These are phyloP conservation scores for Ochropacha duplaris DNA, from an alignment of 2,888 invertebrate species.

Conservation along the genomic window DNA sequence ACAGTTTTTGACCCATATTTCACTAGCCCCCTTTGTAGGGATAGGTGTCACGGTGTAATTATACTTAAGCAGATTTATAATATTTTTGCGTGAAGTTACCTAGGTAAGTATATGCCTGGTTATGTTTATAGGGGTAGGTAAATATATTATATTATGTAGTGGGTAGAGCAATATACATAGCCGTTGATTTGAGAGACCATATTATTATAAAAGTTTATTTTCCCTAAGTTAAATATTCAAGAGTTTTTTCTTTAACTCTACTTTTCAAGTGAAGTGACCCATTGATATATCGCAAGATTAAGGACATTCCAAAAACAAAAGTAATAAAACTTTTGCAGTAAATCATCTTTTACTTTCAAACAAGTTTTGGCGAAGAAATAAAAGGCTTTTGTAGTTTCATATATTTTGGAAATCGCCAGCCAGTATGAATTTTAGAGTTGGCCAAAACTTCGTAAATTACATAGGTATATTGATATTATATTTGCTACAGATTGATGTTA, in stretches of 20 bases:
- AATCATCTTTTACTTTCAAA: not conserved
- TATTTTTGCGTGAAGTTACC: not conserved
- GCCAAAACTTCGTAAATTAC: not conserved
- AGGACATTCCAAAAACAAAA: constrained; percentile 14
- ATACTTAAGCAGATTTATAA: constrained; percentile 19
- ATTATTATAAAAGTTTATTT: too few species aligned
- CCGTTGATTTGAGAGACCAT: too few species aligned
- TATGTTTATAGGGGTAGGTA: too few species aligned
- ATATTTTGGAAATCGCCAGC: not conserved
- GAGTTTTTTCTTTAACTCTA: not conserved
- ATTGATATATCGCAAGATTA: constrained; percentile 7
- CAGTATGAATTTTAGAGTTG: not conserved
- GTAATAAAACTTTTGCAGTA: constrained; percentile 2
- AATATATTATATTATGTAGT: too few species aligned
- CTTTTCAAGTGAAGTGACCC: constrained; percentile 8
- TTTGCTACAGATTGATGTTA: too few species aligned
- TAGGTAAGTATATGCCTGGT: too few species aligned
- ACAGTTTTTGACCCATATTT: constrained; percentile 49
- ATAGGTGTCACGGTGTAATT: constrained; percentile 25
- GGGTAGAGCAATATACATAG: too few species aligned
- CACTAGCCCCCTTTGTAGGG: constrained; percentile 23
- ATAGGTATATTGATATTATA: not conserved
- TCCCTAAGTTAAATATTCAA: not conserved
- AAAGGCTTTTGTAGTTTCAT: not conserved
- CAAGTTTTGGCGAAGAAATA: not conserved